These are phyloP conservation scores for Archips xylosteana DNA, from an alignment of 2,888 invertebrate species.

Conservation along the genomic window DNA sequence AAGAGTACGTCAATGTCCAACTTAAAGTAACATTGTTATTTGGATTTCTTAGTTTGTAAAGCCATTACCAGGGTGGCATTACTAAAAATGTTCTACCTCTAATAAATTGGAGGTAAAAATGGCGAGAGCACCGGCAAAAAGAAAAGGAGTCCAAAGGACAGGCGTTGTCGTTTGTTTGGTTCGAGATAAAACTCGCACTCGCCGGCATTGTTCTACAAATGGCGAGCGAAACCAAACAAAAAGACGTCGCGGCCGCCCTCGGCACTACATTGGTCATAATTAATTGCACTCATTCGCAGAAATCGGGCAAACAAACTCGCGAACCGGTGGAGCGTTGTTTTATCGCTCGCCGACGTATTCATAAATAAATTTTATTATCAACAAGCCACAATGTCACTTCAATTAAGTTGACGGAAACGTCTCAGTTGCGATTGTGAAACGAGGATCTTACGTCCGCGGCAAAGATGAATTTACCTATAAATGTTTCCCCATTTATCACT, in stretches of 20 bases:
- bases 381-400: conserved; percentile 58
- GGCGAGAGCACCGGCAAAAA: conserved; percentile 51
- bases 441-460: conserved; percentile 11
- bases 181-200: conserved; percentile 73
- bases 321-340: conserved; percentile 68
- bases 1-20: conserved; percentile 52
- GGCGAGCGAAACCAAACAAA: conserved; percentile 77
- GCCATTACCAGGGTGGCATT: conserved; percentile 58
- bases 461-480: conserved; percentile 5
- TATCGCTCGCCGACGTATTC: conserved; percentile 69
- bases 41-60: conserved; percentile 57
- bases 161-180: conserved; percentile 67
- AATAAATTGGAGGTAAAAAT: conserved; percentile 66
- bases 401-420: conserved; percentile 56
- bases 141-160: conserved; percentile 57
- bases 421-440: conserved; percentile 24
- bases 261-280: conserved; percentile 72
- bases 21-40: conserved; percentile 44
- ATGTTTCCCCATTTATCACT: neutral
- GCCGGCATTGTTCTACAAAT: conserved; percentile 79
- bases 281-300: conserved; percentile 80
- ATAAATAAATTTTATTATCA: conserved; percentile 72
- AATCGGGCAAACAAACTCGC: conserved; percentile 70
- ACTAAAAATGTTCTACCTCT: conserved; percentile 60
- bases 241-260: conserved; percentile 55